Evolutionary conservation across 53 echinoderm and acorn worm genomes (phyloP), one percentile per base, ranked within the genome.

Genomic region (Holothuria leucospilota): DNA sequence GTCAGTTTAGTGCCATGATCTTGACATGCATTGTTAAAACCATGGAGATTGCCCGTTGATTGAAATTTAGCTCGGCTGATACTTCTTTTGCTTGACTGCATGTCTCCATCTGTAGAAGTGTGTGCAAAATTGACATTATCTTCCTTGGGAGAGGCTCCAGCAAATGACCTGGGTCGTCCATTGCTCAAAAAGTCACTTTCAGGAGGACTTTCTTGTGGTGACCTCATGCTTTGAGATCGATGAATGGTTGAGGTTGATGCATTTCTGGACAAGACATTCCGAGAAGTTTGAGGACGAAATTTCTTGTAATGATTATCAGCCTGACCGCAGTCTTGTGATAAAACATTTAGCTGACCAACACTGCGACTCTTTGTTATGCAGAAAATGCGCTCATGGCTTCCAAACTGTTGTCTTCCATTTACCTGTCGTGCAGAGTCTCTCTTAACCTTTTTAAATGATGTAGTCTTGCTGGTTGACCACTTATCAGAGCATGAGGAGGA

Each of bases 151-250:
- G 68, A 46, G 63, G 24, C 63, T 18, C 84, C 84, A 3, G 84
- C 84, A 23, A 67, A 66, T 41, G 84, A 83, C 67, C 39, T 83
- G 20, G 84, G 84, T 53, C 84, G 46, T 16, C 84, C 84, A 46
- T 65, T 83, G 25, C 66, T 66, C 65, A 83, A 49, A 49, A 83
- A 83, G n/a, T 61, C 30, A 15, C 41, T 38, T 13, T 42, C 46
- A 18, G 38, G 58, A 38, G 62, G 21, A 29, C 29, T 2, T 25
- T 78, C 62, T 38, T 61, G 62, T 26, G 46, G 65, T 3, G 39
- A 20, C 46, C 84, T 64, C 84, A 83, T 26, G 53, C 84, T 83
- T 18, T 83, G 84, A 8, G 67, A 64, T 27, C 84, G 29, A 14
- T 23, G 34, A 25, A 67, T 30, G 6, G 11, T 30, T 67, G 27